Evolutionary conservation across 2,888 invertebrate species (phyloP), one percentile per base, ranked within the genome.

Genomic region (Barypeithes pellucidus): DNA sequence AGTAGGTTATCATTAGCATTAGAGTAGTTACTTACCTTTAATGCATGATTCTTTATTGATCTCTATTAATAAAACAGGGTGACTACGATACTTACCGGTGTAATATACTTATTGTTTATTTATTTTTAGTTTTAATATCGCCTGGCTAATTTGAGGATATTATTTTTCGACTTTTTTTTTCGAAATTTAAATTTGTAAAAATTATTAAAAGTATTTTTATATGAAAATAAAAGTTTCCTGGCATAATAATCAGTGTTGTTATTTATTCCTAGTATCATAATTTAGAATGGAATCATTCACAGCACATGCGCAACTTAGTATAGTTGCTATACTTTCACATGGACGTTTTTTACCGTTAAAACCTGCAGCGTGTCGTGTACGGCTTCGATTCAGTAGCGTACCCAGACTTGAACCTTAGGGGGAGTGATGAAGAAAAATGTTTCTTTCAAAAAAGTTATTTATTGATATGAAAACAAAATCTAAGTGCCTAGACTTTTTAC

Each of bases 31-130:
- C n/a, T 22, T 61, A 18, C 29, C 12, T 39, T 18, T 22, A 14
- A 61, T n/a, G n/a, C n/a, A n/a, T 43, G 22, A 61, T 47, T 41
- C 52, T 29, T 66, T 54, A 65, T 52, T 66, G 63, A 66, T 66
- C 65, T 66, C 52, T 22, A 18, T 47, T 18, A 41, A 39, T 18
- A 50, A 50, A 39, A 66, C 65, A 66, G 65, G 65, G 65, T 66
- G 54, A 57, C 14, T 16, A 33, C 33, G 33, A 33, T 57, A 16
- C 33, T 29, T 57, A 57, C 16, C n/a, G 11, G 11, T 18, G 33
- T 9, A 16, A 29, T 33, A 33, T 65, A 39, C 39, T 66, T 66
- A 66, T 14, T 50, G 18, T 18, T 7, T 39, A 20, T 1, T 41
- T 14, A 41, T 22, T 12, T 5, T 50, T 24, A 12, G 8, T 33